Base-by-base conservation (phyloP, 1,140 invertebrate species). In the Trigoniulus corallinus region DNA sequence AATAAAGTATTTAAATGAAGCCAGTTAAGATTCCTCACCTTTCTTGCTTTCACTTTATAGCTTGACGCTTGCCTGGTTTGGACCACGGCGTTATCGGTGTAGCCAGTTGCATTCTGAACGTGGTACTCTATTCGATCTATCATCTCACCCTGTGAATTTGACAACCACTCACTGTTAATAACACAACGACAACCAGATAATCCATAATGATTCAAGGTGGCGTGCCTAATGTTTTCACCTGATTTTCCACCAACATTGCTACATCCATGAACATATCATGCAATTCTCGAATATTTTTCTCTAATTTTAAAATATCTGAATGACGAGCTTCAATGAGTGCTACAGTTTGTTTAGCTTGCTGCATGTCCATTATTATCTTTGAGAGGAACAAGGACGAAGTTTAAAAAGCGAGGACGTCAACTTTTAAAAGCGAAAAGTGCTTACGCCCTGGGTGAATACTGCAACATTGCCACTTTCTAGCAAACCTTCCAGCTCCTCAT, bases 211-310 rank as follows among this genome's bases (percentile, higher is more conserved):
- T 15, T 7, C 7, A 34, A 15, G 7, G 15, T 34, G 7, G 15
- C 29, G 7, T 34, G 7, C 7, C 29, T 7, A 34, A 7, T 7
- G 15, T 7, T 15, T 7, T 34, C 15, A 88, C 86, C 82, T 95
- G 89, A 76, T 83, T 92, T 71, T 94, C 88, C 56, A 95, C 88
- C 58, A 95, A 73, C 85, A 93, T 88, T 41, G 89, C 88, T 88
- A 95, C 93, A 67, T 95, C 89, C 82, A 96, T 91, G 68, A 97
- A 98, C 87, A 98, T 93, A 70, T 96, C 92, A 72, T 96, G 89
- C 47, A 98, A 77, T 73, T 98, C 93, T 71, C 85, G 80, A 72
- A 98, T 97, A 61, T 88, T 95, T 60, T 84, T 95, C 75, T 98
- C 94, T 70, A 98, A 73, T 73, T 96, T 96, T 62, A 97, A 91